These are phyloP conservation scores for Nematostella vectensis DNA, from an alignment of 92 coral and sea anemone genomes.

Conservation along the genomic window DNA sequence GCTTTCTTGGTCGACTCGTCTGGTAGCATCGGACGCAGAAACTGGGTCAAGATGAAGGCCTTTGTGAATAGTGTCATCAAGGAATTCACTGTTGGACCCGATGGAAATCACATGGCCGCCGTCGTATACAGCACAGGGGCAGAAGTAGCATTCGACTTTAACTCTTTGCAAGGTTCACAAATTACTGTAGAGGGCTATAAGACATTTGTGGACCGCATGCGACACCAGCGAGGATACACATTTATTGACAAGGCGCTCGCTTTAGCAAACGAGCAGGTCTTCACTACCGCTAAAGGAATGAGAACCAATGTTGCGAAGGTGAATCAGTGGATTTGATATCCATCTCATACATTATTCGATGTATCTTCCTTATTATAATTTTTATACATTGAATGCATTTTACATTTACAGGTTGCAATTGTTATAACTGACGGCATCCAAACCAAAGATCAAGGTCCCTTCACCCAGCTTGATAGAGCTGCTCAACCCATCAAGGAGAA, in stretches of 20 bases:
- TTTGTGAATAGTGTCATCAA: not conserved
- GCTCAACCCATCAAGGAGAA: not conserved
- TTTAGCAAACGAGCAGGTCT: not conserved
- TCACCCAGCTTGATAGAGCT: not conserved
- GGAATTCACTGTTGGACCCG: not conserved
- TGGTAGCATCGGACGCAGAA: slow-evolving; percentile 21
- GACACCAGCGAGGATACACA: not conserved
- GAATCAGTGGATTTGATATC: too few species aligned
- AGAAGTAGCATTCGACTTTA: not conserved
- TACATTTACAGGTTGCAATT: not conserved
- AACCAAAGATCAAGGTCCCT: not conserved
- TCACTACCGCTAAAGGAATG: slow-evolving; percentile 1
- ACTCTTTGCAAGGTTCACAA: not conserved
- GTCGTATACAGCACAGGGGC: slow-evolving; percentile 3
- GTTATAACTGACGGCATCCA: slow-evolving; percentile 1
- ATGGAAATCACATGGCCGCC: not conserved
- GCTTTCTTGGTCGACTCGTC: slow-evolving; percentile 23
- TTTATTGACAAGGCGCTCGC: slow-evolving; percentile 2
- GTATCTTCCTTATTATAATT: too few species aligned
- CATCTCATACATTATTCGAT: too few species aligned
- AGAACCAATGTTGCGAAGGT: not conserved
- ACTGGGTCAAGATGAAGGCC: slow-evolving; percentile 18
- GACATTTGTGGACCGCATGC: not conserved
- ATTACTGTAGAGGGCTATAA: not conserved
- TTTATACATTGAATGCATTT: too few species aligned